These are phyloP conservation scores for Eulemur rufifrons DNA, from an alignment of 2,113 vertebrate genomes.

Conservation along the genomic window DNA sequence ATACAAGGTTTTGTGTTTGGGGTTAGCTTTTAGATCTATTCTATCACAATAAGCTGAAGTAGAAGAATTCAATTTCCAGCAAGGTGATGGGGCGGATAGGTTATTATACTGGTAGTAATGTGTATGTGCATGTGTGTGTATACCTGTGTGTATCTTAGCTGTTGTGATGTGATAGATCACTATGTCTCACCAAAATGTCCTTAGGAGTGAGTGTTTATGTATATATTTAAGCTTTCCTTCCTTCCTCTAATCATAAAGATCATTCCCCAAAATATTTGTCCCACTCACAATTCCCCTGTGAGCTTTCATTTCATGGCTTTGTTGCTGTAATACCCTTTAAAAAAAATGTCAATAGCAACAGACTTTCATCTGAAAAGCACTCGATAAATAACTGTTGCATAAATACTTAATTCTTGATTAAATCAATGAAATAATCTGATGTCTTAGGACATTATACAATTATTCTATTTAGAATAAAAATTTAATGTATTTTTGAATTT, in stretches of 20 bases:
- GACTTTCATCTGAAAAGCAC: not conserved
- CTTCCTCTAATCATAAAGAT: not conserved
- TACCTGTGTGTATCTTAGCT: not conserved
- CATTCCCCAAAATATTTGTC: not conserved
- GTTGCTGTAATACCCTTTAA: not conserved
- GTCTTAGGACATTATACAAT: not conserved
- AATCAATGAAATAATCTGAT: not conserved
- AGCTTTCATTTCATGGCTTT: not conserved
- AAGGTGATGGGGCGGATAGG: not conserved
- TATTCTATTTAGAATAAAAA: slow-evolving; percentile 11
- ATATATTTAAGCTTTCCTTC: not conserved
- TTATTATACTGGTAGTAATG: not conserved
- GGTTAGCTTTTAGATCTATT: not conserved
- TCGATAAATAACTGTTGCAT: not conserved
- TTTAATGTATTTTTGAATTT: not conserved
- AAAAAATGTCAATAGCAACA: slow-evolving; percentile 25
- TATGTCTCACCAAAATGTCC: not conserved
- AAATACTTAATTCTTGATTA: not conserved
- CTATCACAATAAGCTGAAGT: not conserved
- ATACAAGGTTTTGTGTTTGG: not conserved
- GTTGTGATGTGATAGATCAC: not conserved
- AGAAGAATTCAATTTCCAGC: not conserved
- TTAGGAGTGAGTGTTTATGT: not conserved
- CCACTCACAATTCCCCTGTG: not conserved
- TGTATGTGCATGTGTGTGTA: not conserved